Evolutionary conservation across 2,113 vertebrate genomes (phyloP).

Genomic region (Recurvirostra avosetta): DNA sequence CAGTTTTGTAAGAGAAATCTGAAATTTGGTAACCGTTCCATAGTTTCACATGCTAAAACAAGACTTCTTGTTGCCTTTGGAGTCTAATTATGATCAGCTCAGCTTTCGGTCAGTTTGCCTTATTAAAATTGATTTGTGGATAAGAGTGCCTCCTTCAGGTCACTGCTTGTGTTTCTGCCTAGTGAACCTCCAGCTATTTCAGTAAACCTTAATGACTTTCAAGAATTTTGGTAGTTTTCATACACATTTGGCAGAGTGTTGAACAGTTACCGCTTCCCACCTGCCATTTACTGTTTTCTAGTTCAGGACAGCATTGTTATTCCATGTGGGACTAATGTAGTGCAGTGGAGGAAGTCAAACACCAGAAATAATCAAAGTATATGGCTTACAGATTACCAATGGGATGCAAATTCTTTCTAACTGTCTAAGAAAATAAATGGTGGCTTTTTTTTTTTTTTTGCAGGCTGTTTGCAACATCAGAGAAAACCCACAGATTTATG

Average conservation of each 20-base stretch:
- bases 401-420: not conserved
- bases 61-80: not conserved
- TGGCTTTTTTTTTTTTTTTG: not conserved
- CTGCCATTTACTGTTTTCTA: not conserved
- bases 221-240: not conserved
- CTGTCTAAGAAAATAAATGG: not conserved
- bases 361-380: not conserved
- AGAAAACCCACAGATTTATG: not conserved
- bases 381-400: not conserved
- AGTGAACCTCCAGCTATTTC: not conserved
- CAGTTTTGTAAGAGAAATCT: not conserved
- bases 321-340: not conserved
- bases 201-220: not conserved
- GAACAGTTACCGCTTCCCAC: not conserved
- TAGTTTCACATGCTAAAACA: not conserved
- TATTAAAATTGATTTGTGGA: not conserved
- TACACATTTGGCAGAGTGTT: not conserved
- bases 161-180: not conserved
- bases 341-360: not conserved
- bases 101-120: not conserved
- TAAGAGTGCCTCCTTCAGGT: not conserved
- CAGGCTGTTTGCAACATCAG: not conserved
- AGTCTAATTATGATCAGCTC: not conserved
- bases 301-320: not conserved
- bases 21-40: not conserved